Conservation (phyloP, 2,888 invertebrate genomes). For the Ditula angustiorana region DNA sequence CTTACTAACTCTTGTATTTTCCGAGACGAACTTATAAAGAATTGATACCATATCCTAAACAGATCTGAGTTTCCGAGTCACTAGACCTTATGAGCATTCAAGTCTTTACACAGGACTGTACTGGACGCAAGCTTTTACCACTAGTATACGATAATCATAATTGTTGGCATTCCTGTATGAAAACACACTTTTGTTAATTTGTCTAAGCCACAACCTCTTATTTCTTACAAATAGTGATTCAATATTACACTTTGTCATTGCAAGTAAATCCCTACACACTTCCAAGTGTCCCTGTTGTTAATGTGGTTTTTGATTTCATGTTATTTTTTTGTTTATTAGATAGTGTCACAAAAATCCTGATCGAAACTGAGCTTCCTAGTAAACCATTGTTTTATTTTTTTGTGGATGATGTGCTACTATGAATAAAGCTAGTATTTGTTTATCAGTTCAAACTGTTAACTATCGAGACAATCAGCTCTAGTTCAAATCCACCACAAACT, state of each 20-base stretch:
- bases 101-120: constrained; percentile 51
- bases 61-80: constrained; percentile 36
- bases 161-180: constrained; percentile 31
- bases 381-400: constrained; percentile 69
- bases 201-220: constrained; percentile 32
- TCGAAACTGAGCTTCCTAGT: constrained; percentile 80
- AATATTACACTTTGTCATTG: constrained; percentile 42
- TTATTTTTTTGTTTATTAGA: constrained; percentile 54
- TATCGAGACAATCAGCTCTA: constrained; percentile 27
- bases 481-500: constrained; percentile 61
- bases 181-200: constrained; percentile 29
- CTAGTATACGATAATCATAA: constrained; percentile 33
- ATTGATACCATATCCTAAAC: constrained; percentile 58
- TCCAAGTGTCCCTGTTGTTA: constrained; percentile 42
- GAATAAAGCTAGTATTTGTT: background rate
- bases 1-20: constrained; percentile 63
- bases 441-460: constrained; percentile 40
- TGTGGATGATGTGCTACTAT: constrained; percentile 56
- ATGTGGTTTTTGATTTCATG: constrained; percentile 45
- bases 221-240: constrained; percentile 29
- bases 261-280: constrained; percentile 39
- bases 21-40: constrained; percentile 71
- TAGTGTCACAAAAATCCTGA: constrained; percentile 66
- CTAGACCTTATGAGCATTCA: constrained; percentile 36
- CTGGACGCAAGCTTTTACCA: constrained; percentile 69